Evolutionary conservation across 2,797 vertebrate species (phyloP).

Genomic region (Enteromius paludinosus): DNA sequence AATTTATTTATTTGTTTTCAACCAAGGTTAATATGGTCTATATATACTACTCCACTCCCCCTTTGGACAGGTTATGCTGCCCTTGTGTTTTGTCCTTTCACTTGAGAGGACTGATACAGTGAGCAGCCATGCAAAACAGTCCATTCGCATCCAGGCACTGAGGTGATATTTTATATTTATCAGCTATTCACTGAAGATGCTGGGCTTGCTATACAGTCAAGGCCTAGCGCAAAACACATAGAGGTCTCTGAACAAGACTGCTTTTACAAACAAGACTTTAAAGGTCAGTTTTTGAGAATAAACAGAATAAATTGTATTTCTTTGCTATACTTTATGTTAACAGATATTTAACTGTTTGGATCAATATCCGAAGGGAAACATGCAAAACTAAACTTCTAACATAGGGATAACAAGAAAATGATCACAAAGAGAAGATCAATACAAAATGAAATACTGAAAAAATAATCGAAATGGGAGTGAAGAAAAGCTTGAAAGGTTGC

Average conservation of each 20-base stretch:
- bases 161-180: conserved; percentile 75
- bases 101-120: conserved; percentile 68
- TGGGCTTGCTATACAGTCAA: conserved; percentile 68
- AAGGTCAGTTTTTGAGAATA: conserved; percentile 6
- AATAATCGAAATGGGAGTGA: background rate
- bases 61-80: conserved; percentile 66
- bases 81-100: conserved; percentile 73
- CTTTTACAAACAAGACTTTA: conserved; percentile 31
- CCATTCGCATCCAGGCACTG: conserved; percentile 62
- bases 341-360: background rate
- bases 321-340: background rate
- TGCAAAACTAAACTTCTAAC: background rate
- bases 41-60: background rate
- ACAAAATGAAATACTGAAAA: background rate
- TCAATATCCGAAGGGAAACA: background rate
- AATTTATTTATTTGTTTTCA: background rate
- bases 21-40: background rate
- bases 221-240: conserved; percentile 50
- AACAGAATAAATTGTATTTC: background rate
- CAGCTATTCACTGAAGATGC: conserved; percentile 72
- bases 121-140: conserved; percentile 73
- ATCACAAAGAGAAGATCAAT: background rate
- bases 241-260: conserved; percentile 1
- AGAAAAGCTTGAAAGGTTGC: background rate
- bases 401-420: background rate